Conservation (phyloP, 2,888 invertebrate genomes). For the Lottia gigantea region DNA sequence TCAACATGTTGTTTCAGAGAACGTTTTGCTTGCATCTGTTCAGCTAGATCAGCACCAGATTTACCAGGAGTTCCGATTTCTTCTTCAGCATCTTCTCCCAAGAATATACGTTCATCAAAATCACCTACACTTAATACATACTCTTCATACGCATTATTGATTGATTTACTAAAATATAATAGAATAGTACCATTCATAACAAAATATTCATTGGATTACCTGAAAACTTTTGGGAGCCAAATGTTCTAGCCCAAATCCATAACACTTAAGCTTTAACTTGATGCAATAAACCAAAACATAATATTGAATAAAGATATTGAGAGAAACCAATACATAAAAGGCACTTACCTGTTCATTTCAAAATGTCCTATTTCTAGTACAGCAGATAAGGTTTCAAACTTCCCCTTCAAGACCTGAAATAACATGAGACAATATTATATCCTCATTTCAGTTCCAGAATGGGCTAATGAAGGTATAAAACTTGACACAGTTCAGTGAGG, state of each 20-base stretch:
- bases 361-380: conserved; percentile 83
- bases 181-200: neutral
- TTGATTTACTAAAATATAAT: conserved; percentile 74
- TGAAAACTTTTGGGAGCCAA: no score
- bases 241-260: no score
- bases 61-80: conserved; percentile 72
- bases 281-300: no score
- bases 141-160: conserved; percentile 89
- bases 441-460: no score
- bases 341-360: conserved; percentile 78
- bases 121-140: conserved; percentile 91
- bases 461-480: no score
- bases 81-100: conserved; percentile 77
- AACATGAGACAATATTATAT: conserved; percentile 22
- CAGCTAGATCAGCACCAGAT: conserved; percentile 39
- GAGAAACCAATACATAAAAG: no score
- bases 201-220: no score
- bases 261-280: no score
- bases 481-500: no score
- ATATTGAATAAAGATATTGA: no score
- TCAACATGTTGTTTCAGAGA: conserved; percentile 62
- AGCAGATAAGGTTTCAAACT: conserved; percentile 77
- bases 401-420: conserved; percentile 79
- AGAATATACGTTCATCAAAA: conserved; percentile 95
- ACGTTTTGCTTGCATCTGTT: conserved; percentile 58